Base-by-base conservation (phyloP, 1,140 invertebrate genomes). In the Zaprionus nigranus region DNA sequence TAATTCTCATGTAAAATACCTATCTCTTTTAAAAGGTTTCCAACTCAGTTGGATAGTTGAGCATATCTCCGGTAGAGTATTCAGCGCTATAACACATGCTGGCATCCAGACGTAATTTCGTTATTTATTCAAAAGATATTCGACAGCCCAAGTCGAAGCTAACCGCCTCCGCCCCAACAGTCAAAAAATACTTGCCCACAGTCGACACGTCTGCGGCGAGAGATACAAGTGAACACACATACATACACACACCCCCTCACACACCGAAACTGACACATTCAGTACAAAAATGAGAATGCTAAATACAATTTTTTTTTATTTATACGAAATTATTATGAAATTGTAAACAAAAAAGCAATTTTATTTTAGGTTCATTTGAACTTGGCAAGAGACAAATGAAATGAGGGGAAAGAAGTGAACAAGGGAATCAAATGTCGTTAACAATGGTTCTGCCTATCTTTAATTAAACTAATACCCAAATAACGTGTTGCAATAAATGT, bases 61-160 rank as follows among this genome's bases (percentile, higher is more conserved):
- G 24, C 28, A 20, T 22, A 11, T 38, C 51, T 40, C n/a, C 17
- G 7, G 11, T 54, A 64, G 51, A 58, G 54, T 53, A 34, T 58
- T 34, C 36, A 66, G 22, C n/a, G 24, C 24, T 17, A n/a, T 17
- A 22, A 51, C 22, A 73, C 30, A 57, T 67, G 64, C 56, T 24
- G 24, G 22, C n/a, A 66, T 28, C 38, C 83, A 87, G 82, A 86
- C 79, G 79, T 64, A 68, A 86, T 86, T 68, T 87, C 83, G 71
- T 86, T 86, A 86, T 79, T 87, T 86, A 86, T 86, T 87, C 71
- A 86, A 65, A 62, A 78, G 53, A 67, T 75, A 56, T 86, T 69
- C 75, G 75, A 82, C 79, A 75, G 64, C 79, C 51, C 57, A 36
- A 64, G 54, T 38, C 43, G 17, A 24, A 57, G 36, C 12, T 11